Evolutionary conservation across 2,113 vertebrate genomes (phyloP).

Genomic region (Seriola aureovittata): DNA sequence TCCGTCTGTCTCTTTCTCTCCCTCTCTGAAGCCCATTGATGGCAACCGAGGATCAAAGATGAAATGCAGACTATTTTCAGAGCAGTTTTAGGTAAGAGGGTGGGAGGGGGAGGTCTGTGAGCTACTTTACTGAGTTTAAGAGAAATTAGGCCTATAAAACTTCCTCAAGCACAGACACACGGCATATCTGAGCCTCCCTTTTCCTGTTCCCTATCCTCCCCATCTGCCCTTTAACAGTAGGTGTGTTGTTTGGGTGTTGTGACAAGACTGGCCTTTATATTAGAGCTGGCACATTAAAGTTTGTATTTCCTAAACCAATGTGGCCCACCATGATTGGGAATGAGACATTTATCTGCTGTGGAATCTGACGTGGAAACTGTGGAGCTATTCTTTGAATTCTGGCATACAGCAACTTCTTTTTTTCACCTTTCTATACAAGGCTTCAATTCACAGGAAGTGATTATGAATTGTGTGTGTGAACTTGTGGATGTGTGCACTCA

Average conservation of each 20-base stretch:
- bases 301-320: conserved; percentile 71
- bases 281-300: conserved; percentile 71
- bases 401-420: conserved; percentile 65
- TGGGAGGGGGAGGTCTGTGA: background rate
- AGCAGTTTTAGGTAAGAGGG: conserved; percentile 44
- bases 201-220: conserved; percentile 73
- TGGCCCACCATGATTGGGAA: conserved; percentile 63
- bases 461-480: conserved; percentile 45
- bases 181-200: conserved; percentile 61
- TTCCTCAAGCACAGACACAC: conserved; percentile 57
- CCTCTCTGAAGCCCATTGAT: conserved; percentile 70
- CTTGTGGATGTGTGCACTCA: conserved; percentile 10
- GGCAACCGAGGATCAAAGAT: conserved; percentile 67
- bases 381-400: conserved; percentile 59
- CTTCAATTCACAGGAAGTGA: conserved; percentile 52
- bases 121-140: conserved; percentile 62
- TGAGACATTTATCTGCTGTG: conserved; percentile 75
- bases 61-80: conserved; percentile 67
- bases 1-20: conserved; percentile 53
- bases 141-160: conserved; percentile 77
- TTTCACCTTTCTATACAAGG: conserved; percentile 50
- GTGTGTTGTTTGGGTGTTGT: conserved; percentile 64
- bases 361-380: conserved; percentile 74
- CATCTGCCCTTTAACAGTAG: conserved; percentile 75
- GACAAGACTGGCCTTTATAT: conserved; percentile 65